A percentile compares a stretch with the other conserved stretches of the same genome.
phyloP scores from a whole-genome alignment of 2,113 vertebrate genomes.

The Amphiprion ocellaris region DNA sequence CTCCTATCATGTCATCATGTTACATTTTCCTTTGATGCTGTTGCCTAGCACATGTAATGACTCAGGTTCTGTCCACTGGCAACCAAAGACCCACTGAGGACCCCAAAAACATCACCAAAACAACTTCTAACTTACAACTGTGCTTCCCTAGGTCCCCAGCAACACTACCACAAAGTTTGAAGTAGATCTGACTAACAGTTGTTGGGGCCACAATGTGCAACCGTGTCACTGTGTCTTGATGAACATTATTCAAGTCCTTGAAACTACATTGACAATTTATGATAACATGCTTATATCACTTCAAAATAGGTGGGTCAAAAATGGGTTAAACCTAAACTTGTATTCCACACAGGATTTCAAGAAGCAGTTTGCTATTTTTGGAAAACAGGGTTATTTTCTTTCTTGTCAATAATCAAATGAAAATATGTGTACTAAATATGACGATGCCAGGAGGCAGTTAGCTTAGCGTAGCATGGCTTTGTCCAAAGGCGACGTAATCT shows the following conservation, averaged over 20 bases:
- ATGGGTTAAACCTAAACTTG: not conserved
- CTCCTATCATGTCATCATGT: too few relatives aligned
- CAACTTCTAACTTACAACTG: too few relatives aligned
- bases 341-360: not conserved
- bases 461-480: not conserved
- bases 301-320: not conserved
- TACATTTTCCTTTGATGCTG: too few relatives aligned
- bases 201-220: not conserved
- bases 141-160: too few relatives aligned
- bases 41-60: too few relatives aligned
- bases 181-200: too few relatives aligned
- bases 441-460: not conserved
- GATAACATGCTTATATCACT: not conserved
- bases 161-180: too few relatives aligned
- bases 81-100: too few relatives aligned
- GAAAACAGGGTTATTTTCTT: not conserved
- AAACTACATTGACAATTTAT: too few relatives aligned
- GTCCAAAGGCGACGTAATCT: not conserved
- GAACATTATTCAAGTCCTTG: not conserved
- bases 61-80: too few relatives aligned
- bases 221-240: not conserved
- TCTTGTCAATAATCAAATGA: not conserved
- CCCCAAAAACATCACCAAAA: too few relatives aligned
- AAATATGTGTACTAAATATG: not conserved
- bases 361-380: not conserved